Base-by-base conservation (phyloP, 2,888 invertebrate genomes). In the Pterostichus niger region DNA sequence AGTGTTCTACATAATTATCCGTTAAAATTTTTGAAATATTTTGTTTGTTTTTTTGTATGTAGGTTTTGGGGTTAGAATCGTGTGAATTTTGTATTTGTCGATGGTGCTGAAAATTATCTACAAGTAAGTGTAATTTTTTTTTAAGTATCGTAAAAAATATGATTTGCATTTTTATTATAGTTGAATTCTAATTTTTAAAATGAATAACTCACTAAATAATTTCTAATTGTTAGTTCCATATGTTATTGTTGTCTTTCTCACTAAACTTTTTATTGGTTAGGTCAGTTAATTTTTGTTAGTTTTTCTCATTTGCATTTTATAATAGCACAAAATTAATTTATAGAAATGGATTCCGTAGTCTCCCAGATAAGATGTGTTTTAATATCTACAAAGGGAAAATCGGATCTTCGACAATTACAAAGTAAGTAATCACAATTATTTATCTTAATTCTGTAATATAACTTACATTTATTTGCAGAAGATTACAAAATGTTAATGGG, bases 401-500 rank as follows among this genome's bases (percentile, higher is more conserved):
- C 88, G 44, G 85, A 87, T 64, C 35, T 88, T 2, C 84, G 85
- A 44, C 87, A 88, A 82, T 84, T 88, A 40, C 86, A 86, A 82
- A 85, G 88, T 88, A 85, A 86, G 87, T 86, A 83, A 0, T 71
- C 10, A 1, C 40, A 15, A 71, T 44, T 44, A 46, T 35, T 31
- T 35, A 15, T 64, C 33, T 75, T 44, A 75, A 49, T 33, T 35
- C 44, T 40, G 78, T 61, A 84, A 84, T 78, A 56, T 76, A 17
- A 84, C 80, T 80, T 84, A 64, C 59, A 52, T 84, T 91, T 85
- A 46, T 88, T 91, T 85, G 46, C 88, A 92, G 93, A 91, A 64
- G 95, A 95, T 87, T 95, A 94, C 88, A 89, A 88, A 76, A 92
- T 92, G 85, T 88, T 95, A 33, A 93, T 94, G 87, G 94, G 94